These are phyloP conservation scores for Elanoides forficatus DNA, from an alignment of 2,113 vertebrate species.

Conservation along the genomic window DNA sequence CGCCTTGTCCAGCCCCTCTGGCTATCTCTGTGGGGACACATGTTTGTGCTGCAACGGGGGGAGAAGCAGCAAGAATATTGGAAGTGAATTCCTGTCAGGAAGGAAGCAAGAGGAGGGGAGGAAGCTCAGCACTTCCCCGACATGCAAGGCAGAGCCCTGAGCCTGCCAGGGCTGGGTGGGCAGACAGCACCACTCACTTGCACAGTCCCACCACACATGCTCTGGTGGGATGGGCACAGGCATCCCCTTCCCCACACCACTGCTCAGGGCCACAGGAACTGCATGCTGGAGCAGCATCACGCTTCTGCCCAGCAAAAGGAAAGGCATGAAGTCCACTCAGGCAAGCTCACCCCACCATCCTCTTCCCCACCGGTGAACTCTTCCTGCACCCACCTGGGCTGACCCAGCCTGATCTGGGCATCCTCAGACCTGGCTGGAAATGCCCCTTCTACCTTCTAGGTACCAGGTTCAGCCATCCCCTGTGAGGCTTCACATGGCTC, in stretches of 20 bases:
- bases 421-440: background rate
- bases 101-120: conserved; percentile 52
- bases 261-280: background rate
- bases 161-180: background rate
- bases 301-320: background rate
- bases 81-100: conserved; percentile 45
- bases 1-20: background rate
- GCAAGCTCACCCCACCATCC: background rate
- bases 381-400: background rate
- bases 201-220: rapidly evolving
- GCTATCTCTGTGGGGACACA: background rate
- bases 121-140: conserved; percentile 41
- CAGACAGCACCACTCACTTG: background rate
- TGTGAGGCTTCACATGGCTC: background rate
- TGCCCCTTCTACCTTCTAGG: background rate
- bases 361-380: background rate
- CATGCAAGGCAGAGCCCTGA: background rate
- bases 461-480: background rate
- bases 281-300: background rate
- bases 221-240: background rate
- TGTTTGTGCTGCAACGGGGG: background rate
- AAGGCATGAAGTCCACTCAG: background rate
- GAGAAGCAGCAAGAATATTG: background rate
- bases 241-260: background rate
- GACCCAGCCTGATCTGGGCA: background rate